Percentiles rank a stretch among this genome's conserved stretches.
These are phyloP conservation scores for Littorina saxatilis DNA, from an alignment of 1,140 invertebrate genomes.

Conservation along the genomic window DNA sequence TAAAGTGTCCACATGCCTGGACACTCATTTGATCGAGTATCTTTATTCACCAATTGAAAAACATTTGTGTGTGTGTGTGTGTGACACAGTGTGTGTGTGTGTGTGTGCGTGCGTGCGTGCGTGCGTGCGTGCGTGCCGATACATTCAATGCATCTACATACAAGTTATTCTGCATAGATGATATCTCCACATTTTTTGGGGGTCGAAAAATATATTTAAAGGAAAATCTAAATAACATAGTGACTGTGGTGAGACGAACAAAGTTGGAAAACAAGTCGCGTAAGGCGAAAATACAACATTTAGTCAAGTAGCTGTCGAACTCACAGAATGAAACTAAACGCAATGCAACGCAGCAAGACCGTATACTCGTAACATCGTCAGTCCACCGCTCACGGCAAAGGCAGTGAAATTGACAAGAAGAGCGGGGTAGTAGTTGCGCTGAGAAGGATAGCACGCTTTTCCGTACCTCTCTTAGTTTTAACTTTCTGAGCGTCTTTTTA, in stretches of 20 bases:
- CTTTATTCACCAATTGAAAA: background rate
- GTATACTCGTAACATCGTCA: too few relatives aligned
- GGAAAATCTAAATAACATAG: background rate
- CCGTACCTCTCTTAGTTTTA: too few relatives aligned
- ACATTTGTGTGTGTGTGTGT: background rate
- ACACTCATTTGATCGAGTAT: background rate
- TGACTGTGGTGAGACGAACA: background rate
- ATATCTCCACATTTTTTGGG: background rate
- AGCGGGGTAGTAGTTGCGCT: too few relatives aligned
- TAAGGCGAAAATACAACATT: too few relatives aligned
- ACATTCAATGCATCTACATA: background rate
- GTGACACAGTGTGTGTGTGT: background rate
- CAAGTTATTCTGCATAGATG: background rate
- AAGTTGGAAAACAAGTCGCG: too few relatives aligned
- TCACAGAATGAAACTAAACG: too few relatives aligned
- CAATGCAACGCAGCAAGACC: too few relatives aligned
- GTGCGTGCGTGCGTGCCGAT: background rate
- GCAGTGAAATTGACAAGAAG: too few relatives aligned
- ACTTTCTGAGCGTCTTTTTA: too few relatives aligned
- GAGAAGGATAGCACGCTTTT: too few relatives aligned
- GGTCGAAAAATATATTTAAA: background rate
- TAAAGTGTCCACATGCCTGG: background rate
- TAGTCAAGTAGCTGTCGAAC: too few relatives aligned
- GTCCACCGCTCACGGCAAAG: too few relatives aligned
- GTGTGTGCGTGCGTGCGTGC: background rate